Base-by-base conservation (phyloP, 1,140 invertebrate species). In the Nixonia krombeini region DNA sequence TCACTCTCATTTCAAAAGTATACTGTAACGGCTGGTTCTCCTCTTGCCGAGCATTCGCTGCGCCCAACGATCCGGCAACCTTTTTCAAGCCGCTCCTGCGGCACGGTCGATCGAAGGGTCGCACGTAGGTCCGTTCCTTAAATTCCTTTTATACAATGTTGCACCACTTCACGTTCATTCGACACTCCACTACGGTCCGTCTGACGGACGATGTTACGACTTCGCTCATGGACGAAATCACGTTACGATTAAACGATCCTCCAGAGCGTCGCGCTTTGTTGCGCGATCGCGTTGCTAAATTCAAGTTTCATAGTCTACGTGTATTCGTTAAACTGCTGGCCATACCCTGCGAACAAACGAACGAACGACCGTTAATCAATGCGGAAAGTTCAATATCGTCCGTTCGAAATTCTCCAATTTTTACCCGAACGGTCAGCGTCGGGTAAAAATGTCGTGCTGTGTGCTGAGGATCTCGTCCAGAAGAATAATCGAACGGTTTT, bases 251-350 rank as follows among this genome's bases (percentile, higher is more conserved):
- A 66, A 33, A 61, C 47, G 55, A 68, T 68, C 37, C 51, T 62
- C 37, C 58, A 61, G 57, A 68, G 55, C 59, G 52, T 62, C 57
- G 13, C 4, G 25, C 4, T 26, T 26, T 63, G 59, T 59, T 49
- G 53, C 49, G 38, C 33, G 57, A 53, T 49, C 47, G 49, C 47
- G 53, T 63, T 53, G 33, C 9, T 59, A 59, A 33, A 65, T 65
- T 61, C 51, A 61, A 52, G 40, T 55, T 72, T 56, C 61, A 50
- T 68, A 62, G 41, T 42, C 56, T 72, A 75, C 46, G 65, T 65
- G 62, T 79, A 72, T 80, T 81, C 74, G 86, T 88, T 89, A 87
- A 84, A 89, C 87, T 68, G 87, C 85, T 74, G 88, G 87, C 87
- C 87, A 89, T 53, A 88, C 88, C 75, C 88, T 89, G 87, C 1